phyloP scores from a whole-genome alignment of 2,888 invertebrate genomes.

The Metalampra italica region DNA sequence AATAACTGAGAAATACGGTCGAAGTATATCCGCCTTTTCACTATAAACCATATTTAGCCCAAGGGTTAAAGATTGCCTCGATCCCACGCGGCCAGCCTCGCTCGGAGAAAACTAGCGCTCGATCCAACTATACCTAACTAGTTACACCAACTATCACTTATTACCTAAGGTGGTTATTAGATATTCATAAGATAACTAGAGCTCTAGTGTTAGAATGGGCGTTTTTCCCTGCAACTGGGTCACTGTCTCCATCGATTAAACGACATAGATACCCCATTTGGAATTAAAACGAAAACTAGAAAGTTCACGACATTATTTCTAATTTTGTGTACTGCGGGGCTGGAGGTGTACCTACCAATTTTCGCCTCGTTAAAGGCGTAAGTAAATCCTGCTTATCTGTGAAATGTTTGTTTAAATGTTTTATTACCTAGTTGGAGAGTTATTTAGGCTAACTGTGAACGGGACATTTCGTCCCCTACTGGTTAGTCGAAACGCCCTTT shows the following conservation, averaged over 20 bases:
- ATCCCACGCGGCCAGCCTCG: constrained; percentile 8
- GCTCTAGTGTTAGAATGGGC: neutral
- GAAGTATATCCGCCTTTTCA: neutral
- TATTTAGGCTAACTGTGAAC: no score
- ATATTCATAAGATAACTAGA: constrained; percentile 7
- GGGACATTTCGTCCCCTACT: no score
- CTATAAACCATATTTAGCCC: neutral
- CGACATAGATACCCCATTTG: no score
- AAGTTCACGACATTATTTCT: no score
- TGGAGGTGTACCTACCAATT: no score
- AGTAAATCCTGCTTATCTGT: no score
- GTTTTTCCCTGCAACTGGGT: constrained; percentile 5
- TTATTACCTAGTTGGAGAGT: no score
- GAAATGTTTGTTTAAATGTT: no score
- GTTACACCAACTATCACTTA: neutral
- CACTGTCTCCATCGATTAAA: neutral
- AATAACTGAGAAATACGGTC: neutral
- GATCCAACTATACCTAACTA: neutral
- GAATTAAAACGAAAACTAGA: no score
- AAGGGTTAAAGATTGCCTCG: neutral
- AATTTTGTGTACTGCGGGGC: no score
- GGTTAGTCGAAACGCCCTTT: no score
- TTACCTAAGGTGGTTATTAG: constrained; percentile 3
- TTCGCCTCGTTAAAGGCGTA: no score
- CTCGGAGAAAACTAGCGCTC: constrained; percentile 7